Percentiles rank a stretch among this genome's conserved stretches.
Conservation (phyloP, 23 tunicate species). For the Aplidium turbinatum region DNA sequence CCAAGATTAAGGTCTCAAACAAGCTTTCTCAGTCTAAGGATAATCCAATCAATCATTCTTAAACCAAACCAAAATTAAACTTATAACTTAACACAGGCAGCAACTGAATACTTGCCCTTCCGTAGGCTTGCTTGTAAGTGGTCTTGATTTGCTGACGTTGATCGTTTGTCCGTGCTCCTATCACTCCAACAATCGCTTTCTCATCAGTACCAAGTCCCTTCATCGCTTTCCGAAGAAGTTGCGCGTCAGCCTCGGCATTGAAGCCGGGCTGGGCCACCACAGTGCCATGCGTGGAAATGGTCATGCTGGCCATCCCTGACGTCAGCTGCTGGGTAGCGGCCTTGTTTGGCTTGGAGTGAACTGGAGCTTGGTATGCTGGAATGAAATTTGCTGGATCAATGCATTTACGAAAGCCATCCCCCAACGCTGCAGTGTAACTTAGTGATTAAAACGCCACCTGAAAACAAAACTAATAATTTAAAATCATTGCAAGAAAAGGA, state of each 20-base stretch:
- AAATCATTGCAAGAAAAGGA: no score
- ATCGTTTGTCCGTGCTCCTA: slow-evolving; percentile 42
- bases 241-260: slow-evolving; percentile 69
- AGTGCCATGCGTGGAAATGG: slow-evolving; percentile 61
- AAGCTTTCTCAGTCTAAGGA: no score
- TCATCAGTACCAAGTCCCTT: slow-evolving; percentile 87
- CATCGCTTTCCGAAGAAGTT: slow-evolving; percentile 74
- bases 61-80: no score
- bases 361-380: slow-evolving; percentile 25
- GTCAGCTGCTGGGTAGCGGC: slow-evolving; percentile 20
- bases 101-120: slow-evolving; percentile 68
- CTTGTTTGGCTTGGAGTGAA: background rate
- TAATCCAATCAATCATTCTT: no score
- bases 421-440: no score
- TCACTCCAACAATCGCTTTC: slow-evolving; percentile 65
- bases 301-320: slow-evolving; percentile 51
- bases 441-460: no score
- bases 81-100: no score
- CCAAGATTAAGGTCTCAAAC: no score
- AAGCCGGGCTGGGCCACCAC: slow-evolving; percentile 36
- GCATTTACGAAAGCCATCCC: no score
- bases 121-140: slow-evolving; percentile 73
- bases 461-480: no score
- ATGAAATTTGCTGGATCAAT: no score
- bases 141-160: slow-evolving; percentile 55